Evolutionary conservation across 2,888 invertebrate genomes (phyloP).

Genomic region (Hydriomena furcata): DNA sequence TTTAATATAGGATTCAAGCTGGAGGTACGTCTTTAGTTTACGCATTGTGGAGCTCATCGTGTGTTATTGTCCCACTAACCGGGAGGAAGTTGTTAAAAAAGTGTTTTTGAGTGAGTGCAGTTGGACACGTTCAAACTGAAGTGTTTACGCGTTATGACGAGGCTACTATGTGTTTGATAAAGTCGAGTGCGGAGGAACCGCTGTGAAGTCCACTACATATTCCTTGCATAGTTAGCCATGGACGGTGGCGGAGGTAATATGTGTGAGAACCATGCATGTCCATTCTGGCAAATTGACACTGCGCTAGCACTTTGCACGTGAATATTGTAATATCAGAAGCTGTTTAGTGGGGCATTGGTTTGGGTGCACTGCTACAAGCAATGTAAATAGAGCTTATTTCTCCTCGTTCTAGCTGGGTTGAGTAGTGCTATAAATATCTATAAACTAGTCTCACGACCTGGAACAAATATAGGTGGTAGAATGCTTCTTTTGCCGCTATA

Average conservation of each 20-base stretch:
- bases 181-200: slow-evolving; percentile 66
- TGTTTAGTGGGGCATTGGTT: slow-evolving; percentile 28
- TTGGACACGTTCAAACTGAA: slow-evolving; percentile 56
- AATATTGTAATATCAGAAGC: slow-evolving; percentile 16
- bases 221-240: slow-evolving; percentile 68
- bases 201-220: slow-evolving; percentile 64
- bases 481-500: slow-evolving; percentile 38
- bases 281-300: slow-evolving; percentile 54
- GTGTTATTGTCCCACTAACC: slow-evolving; percentile 53
- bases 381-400: slow-evolving; percentile 38
- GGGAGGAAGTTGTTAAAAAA: slow-evolving; percentile 44
- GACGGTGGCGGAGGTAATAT: slow-evolving; percentile 75
- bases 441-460: slow-evolving; percentile 55
- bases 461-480: slow-evolving; percentile 36
- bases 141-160: slow-evolving; percentile 68
- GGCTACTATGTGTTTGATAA: slow-evolving; percentile 67
- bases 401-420: slow-evolving; percentile 56
- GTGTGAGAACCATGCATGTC: slow-evolving; percentile 68
- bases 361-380: slow-evolving; percentile 45
- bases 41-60: slow-evolving; percentile 65
- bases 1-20: slow-evolving; percentile 78
- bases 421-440: slow-evolving; percentile 68
- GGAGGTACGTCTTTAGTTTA: slow-evolving; percentile 82
- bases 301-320: slow-evolving; percentile 66
- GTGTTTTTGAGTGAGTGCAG: slow-evolving; percentile 69